Percentiles rank a stretch among this genome's conserved stretches.
These are phyloP conservation scores for Mastacembelus armatus DNA, from an alignment of 2,797 vertebrate species.

Conservation along the genomic window DNA sequence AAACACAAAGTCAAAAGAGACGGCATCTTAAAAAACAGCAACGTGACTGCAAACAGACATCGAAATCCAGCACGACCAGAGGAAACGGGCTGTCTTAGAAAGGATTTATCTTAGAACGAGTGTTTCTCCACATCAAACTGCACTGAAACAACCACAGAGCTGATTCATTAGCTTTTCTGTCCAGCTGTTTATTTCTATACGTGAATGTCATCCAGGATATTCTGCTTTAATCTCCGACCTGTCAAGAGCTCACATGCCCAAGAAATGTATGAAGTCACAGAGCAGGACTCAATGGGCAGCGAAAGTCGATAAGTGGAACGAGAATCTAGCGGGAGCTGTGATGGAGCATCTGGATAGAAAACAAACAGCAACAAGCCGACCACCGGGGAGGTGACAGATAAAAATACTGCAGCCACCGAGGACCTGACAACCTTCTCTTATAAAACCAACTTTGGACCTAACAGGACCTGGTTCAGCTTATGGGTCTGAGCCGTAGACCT, in stretches of 20 bases:
- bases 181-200: too few species aligned
- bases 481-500: too few species aligned
- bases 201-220: neutral
- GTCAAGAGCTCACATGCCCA: constrained; percentile 6
- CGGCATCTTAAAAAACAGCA: neutral
- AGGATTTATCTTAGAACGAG: too few species aligned
- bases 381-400: neutral
- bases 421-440: neutral
- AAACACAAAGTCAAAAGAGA: neutral
- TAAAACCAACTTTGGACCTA: too few species aligned
- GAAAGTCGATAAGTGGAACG: constrained; percentile 28
- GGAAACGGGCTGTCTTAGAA: neutral
- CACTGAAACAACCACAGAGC: neutral
- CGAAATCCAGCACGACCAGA: too few species aligned
- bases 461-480: too few species aligned
- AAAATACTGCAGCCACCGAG: neutral
- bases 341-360: constrained; percentile 22
- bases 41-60: too few species aligned
- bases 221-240: constrained; percentile 36
- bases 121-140: neutral
- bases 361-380: neutral
- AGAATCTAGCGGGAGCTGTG: constrained; percentile 19
- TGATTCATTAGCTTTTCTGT: too few species aligned
- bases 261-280: constrained; percentile 24
- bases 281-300: neutral